These are phyloP conservation scores for Odontothrips loti DNA, from an alignment of 2,888 invertebrate species.

Conservation along the genomic window DNA sequence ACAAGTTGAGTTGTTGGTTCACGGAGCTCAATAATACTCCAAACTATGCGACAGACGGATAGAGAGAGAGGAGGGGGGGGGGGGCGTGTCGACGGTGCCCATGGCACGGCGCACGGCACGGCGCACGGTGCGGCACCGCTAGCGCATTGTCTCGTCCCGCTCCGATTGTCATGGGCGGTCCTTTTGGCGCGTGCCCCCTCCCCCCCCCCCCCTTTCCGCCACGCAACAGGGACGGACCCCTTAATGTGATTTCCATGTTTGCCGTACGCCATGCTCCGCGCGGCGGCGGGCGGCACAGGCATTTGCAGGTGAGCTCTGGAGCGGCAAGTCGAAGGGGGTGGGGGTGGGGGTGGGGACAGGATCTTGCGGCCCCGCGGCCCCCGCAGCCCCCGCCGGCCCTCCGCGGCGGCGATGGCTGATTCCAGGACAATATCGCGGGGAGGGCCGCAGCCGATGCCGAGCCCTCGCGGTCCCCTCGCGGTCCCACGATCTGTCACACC, in stretches of 20 bases:
- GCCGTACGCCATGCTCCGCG: background rate
- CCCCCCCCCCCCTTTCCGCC: background rate
- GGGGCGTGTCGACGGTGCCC: background rate
- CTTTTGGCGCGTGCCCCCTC: background rate
- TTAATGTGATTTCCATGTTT: slow-evolving; percentile 24
- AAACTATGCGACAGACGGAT: background rate
- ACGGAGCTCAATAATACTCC: background rate
- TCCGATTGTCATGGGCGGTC: slow-evolving; percentile 11
- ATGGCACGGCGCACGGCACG: no score
- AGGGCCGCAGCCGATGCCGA: no score
- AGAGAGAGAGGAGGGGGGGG: background rate
- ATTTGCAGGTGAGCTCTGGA: slow-evolving; percentile 15
- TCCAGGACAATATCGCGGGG: no score
- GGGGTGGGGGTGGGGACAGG: background rate
- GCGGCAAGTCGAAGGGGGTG: background rate
- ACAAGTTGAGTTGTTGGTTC: slow-evolving; percentile 24
- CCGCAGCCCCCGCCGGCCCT: background rate
- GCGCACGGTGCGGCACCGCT: background rate
- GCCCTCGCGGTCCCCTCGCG: no score
- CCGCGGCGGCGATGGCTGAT: no score
- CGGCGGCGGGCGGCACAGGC: background rate
- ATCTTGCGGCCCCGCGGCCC: background rate
- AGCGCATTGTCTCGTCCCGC: background rate
- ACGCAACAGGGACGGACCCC: background rate
- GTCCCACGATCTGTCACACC: no score